Conservation (phyloP, 1,140 invertebrate genomes). For the Nasonia giraulti region DNA sequence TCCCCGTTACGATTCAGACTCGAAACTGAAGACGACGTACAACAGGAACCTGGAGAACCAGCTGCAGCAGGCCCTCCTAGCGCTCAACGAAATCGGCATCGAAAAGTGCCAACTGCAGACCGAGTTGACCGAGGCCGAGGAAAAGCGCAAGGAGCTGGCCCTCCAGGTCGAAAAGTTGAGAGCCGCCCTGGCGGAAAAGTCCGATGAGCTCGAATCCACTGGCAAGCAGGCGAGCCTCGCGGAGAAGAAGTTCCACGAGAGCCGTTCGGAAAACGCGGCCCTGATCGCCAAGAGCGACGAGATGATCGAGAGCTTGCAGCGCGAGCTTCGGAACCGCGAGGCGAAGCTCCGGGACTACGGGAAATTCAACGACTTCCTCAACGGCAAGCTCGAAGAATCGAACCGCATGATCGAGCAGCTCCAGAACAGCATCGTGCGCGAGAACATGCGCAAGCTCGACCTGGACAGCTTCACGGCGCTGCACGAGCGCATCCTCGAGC, state of each 20-base stretch:
- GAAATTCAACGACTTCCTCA: conserved; percentile 6
- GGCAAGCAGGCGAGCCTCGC: not conserved
- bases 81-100: not conserved
- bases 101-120: conserved; percentile 18
- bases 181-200: not conserved
- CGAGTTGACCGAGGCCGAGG: not conserved
- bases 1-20: not conserved
- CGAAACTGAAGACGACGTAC: not conserved
- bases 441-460: conserved; percentile 1
- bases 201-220: not conserved
- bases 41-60: conserved; percentile 8
- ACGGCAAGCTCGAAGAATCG: not conserved
- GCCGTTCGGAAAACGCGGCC: not conserved
- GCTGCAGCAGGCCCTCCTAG: not conserved
- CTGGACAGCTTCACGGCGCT: not conserved
- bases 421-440: not conserved
- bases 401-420: conserved; percentile 17
- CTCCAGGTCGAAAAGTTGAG: not conserved
- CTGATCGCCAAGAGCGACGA: not conserved
- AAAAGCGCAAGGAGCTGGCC: not conserved
- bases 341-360: not conserved
- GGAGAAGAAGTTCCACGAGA: not conserved
- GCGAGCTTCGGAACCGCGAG: not conserved
- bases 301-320: not conserved
- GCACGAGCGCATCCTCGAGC: conserved; percentile 15